Evolutionary conservation across 2,797 vertebrate species (phyloP).

Genomic region (Gambusia yucatana): DNA sequence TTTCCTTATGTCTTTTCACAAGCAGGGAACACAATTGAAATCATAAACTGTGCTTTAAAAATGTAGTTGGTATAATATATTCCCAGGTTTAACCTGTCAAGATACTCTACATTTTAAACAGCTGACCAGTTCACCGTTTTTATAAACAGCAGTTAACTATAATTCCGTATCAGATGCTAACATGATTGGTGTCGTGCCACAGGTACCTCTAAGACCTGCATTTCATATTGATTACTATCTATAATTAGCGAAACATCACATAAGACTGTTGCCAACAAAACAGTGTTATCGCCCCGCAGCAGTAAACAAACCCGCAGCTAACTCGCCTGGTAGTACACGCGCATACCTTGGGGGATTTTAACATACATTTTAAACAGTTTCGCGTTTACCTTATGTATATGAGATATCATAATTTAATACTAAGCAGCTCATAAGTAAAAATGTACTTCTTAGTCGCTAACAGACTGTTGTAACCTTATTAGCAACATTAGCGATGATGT

Average conservation of each 20-base stretch:
- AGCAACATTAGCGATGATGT: constrained; percentile 28
- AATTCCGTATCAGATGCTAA: neutral
- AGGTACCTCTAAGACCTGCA: neutral
- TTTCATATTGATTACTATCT: neutral
- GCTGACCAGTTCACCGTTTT: neutral
- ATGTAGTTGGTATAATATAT: neutral
- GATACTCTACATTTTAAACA: neutral
- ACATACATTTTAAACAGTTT: neutral
- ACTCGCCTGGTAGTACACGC: neutral
- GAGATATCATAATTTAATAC: accelerated
- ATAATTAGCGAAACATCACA: neutral
- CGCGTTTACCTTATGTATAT: accelerated
- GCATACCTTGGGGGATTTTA: neutral
- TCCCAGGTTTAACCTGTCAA: neutral
- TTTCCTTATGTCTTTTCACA: neutral
- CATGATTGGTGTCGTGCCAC: neutral
- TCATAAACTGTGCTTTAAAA: neutral
- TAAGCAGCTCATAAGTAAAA: neutral
- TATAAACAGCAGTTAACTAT: neutral
- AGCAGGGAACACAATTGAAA: neutral
- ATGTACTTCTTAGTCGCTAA: neutral
- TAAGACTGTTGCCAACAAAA: neutral
- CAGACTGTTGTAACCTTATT: constrained; percentile 8
- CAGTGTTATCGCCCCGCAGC: neutral
- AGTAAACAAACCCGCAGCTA: neutral